Evolutionary conservation across 2,797 vertebrate species (phyloP), one percentile per base, ranked within the genome.

Genomic region (Acrocephalus scirpaceus): DNA sequence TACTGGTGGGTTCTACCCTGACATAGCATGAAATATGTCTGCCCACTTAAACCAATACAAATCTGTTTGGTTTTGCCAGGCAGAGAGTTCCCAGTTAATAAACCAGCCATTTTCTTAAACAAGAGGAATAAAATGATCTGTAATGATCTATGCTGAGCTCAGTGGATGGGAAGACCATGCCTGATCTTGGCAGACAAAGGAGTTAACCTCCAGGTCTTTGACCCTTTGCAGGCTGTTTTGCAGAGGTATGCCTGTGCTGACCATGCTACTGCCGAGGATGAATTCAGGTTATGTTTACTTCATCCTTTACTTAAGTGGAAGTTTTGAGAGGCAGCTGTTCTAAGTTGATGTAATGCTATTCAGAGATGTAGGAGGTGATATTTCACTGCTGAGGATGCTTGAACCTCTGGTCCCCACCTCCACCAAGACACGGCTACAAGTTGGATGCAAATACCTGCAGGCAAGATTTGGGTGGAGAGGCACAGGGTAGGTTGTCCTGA

Each of bases 1-100:
- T 93, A 76, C 86, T 86, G 80, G 72, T 79, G 88, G 91, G 92
- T 96, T 91, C 92, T 65, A 96, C 76, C 50, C 93, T 89, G 67
- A 11, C 78, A 84, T 69, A 72, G 44, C 65, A 56, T 54, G 66
- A 91, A 84, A 74, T 57, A 51, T 64, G n/a, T 22, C 76, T 91
- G 42, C 21, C 54, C 76, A 58, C 56, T 86, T 84, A 76, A 50
- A 75, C 76, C 44, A 47, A 45, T 44, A 84, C 30, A 72, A 51
- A 53, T 76, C 74, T 78, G 16, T 61, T 88, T 86, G 50, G 20
- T 91, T 96, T 94, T 80, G 57, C 57, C 27, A 50, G 75, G 57
- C 67, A 78, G 38, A 92, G 27, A 64, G 16, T 10, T 93, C 22
- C 45, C 86, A 45, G 66, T 54, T 90, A 76, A 76, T 56, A 88